A percentile compares a stretch with the other conserved stretches of the same genome.
These are phyloP conservation scores for Neocloeon triangulifer DNA, from an alignment of 1,140 invertebrate species.

Conservation along the genomic window DNA sequence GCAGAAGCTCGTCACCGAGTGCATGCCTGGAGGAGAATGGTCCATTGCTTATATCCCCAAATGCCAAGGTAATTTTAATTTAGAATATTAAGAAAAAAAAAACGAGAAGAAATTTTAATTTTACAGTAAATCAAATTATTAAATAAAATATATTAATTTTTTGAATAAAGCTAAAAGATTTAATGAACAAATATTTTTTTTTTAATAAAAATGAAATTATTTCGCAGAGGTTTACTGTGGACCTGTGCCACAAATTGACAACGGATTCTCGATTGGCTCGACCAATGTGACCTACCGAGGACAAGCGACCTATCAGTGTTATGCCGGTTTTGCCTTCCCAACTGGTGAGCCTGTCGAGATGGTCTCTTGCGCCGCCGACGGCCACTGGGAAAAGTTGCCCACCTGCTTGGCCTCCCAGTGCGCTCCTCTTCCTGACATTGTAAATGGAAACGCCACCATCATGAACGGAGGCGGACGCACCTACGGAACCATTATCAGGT, in stretches of 20 bases:
- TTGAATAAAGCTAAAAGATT: slow-evolving; percentile 1
- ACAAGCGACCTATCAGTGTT: slow-evolving; percentile 85
- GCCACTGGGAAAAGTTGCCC: slow-evolving; percentile 76
- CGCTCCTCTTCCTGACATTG: slow-evolving; percentile 64
- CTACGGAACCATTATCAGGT: slow-evolving; percentile 86
- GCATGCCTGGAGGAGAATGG: slow-evolving; percentile 79
- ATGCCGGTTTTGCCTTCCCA: slow-evolving; percentile 85
- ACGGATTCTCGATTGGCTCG: slow-evolving; percentile 86
- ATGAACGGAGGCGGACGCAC: slow-evolving; percentile 83
- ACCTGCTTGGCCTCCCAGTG: slow-evolving; percentile 86
- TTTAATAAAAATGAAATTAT: background rate
- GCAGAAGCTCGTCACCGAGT: slow-evolving; percentile 58
- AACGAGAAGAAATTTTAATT: no score
- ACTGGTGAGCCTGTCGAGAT: slow-evolving; percentile 69
- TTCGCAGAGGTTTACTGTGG: slow-evolving; percentile 81
- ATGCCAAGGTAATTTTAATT: slow-evolving; percentile 51
- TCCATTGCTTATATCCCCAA: slow-evolving; percentile 76
- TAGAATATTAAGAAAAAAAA: no score
- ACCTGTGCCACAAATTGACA: slow-evolving; percentile 90
- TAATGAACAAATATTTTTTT: slow-evolving; percentile 2
- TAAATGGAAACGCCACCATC: slow-evolving; percentile 66
- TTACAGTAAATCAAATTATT: no score
- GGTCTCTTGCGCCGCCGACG: slow-evolving; percentile 69
- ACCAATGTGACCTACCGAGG: slow-evolving; percentile 87
- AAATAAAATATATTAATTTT: no score